phyloP scores from a whole-genome alignment of 2,888 invertebrate genomes.

The Leptinotarsa peninsularis region DNA sequence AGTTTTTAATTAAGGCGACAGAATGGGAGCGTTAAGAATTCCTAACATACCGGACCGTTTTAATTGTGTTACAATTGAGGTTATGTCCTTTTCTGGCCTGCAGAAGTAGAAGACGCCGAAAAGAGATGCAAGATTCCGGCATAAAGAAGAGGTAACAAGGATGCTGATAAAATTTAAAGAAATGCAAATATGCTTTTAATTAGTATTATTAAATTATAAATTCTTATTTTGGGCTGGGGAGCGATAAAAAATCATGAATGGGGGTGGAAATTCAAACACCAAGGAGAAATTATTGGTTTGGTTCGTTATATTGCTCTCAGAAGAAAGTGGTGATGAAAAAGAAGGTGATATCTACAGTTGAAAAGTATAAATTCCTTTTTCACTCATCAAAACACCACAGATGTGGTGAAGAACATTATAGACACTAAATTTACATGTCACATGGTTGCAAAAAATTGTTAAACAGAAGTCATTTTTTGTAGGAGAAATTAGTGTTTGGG shows the following conservation, averaged over 20 bases:
- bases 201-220: conserved; percentile 65
- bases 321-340: not conserved
- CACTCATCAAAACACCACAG: too few species aligned
- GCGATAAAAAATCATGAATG: conserved; percentile 32
- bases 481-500: too few species aligned
- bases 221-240: conserved; percentile 51
- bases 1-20: conserved; percentile 67
- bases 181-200: conserved; percentile 65
- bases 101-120: conserved; percentile 7
- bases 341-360: too few species aligned
- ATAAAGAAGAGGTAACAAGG: conserved; percentile 55
- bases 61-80: conserved; percentile 63
- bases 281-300: not conserved
- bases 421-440: too few species aligned
- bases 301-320: not conserved
- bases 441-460: too few species aligned
- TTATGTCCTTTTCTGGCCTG: conserved; percentile 50
- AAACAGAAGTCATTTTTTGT: too few species aligned
- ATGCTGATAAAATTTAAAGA: conserved; percentile 52
- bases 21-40: conserved; percentile 66
- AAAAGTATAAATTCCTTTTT: too few species aligned
- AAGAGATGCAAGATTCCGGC: conserved; percentile 43
- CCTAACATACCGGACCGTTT: conserved; percentile 63
- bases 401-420: too few species aligned
- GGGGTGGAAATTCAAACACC: conserved; percentile 11